Percentiles rank a stretch among this genome's conserved stretches.
Evolutionary conservation across 92 coral and sea anemone genomes (phyloP).

Genomic region (Nematostella vectensis): DNA sequence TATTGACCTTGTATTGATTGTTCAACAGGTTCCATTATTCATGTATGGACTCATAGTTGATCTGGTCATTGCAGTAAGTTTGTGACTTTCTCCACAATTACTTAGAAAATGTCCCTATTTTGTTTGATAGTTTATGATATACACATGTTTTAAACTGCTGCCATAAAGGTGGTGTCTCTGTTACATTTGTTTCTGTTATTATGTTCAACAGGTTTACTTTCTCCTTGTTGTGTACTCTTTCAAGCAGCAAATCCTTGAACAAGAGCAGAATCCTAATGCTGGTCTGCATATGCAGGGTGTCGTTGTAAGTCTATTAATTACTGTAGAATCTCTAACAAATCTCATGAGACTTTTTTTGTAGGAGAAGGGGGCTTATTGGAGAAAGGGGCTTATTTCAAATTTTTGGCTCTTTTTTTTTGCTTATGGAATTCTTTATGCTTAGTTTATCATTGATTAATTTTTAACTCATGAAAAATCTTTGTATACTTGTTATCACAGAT

Average conservation of each 20-base stretch:
- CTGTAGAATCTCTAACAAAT: no score
- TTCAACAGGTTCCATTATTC: not conserved
- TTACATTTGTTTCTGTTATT: no score
- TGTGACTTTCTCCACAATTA: no score
- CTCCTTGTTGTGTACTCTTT: constrained; percentile 25
- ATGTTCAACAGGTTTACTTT: constrained; percentile 36
- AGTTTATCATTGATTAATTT: not conserved
- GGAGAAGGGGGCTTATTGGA: no score
- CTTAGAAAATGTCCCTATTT: no score
- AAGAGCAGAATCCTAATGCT: not conserved
- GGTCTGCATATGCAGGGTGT: not conserved
- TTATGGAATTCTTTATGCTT: not conserved
- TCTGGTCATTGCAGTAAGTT: not conserved
- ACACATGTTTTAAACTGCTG: no score
- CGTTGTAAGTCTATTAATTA: not conserved
- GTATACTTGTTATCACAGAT: not conserved
- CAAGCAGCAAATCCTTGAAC: constrained; percentile 5
- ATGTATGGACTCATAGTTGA: not conserved
- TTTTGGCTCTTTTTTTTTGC: no score
- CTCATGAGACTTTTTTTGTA: no score
- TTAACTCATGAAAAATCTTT: not conserved
- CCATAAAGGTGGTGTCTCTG: no score
- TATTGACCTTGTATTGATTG: no score
- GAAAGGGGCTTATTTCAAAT: no score
- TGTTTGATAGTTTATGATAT: no score